A percentile compares a stretch with the other conserved stretches of the same genome.
Evolutionary conservation across 2,113 vertebrate genomes (phyloP).

Genomic region (Phrynosoma platyrhinos): DNA sequence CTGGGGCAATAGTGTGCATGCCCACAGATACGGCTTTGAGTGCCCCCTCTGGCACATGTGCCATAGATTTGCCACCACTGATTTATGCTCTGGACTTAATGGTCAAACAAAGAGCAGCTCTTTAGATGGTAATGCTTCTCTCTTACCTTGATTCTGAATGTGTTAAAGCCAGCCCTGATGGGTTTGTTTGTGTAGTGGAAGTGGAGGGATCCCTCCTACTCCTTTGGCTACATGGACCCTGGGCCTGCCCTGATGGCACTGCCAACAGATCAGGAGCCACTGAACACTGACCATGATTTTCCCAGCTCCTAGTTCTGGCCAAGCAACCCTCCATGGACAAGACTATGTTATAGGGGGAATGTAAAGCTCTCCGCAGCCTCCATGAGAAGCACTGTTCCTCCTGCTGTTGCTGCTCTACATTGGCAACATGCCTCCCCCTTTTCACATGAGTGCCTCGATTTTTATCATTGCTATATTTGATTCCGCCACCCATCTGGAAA

Average conservation of each 20-base stretch:
- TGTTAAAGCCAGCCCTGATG: neutral
- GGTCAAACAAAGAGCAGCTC: neutral
- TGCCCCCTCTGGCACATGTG: no score
- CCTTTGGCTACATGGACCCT: neutral
- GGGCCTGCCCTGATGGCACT: neutral
- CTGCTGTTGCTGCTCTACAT: conserved; percentile 42
- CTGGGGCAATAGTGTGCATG: no score
- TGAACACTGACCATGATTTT: neutral
- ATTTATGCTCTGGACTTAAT: neutral
- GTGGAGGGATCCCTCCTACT: neutral
- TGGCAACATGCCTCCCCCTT: conserved; percentile 41
- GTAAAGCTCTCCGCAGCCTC: fast-evolving
- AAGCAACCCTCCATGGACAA: neutral
- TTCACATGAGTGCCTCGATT: conserved; percentile 67
- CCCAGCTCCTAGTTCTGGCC: neutral
- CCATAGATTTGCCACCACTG: no score
- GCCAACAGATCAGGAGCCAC: neutral
- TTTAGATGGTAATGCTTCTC: neutral
- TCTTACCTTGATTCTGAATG: neutral
- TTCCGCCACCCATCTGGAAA: conserved; percentile 74
- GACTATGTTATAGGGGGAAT: fast-evolving
- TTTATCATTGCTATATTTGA: conserved; percentile 75
- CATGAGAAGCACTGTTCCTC: conserved; percentile 20
- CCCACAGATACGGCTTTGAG: no score
- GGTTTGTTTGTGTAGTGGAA: neutral